Evolutionary conservation across 1,140 invertebrate species (phyloP).

Genomic region (Globodera ellingtonae): DNA sequence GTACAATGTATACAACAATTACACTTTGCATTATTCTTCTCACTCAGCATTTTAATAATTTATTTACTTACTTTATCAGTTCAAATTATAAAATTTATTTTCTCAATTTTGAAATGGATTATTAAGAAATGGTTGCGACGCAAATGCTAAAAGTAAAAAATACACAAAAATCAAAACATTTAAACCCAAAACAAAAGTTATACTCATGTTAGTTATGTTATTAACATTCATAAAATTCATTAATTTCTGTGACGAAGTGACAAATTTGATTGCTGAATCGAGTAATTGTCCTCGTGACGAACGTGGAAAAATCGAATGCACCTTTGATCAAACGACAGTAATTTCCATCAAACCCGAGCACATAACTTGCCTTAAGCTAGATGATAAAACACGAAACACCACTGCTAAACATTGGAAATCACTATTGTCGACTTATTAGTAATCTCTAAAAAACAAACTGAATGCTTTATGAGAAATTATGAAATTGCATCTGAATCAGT

Average conservation of each 20-base stretch:
- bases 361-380: background rate
- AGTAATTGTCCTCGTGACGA: background rate
- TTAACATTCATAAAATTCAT: background rate
- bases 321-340: background rate
- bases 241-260: background rate
- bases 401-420: background rate
- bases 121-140: background rate
- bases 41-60: background rate
- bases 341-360: background rate
- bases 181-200: background rate
- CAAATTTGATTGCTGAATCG: background rate
- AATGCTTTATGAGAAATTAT: background rate
- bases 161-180: background rate
- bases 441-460: background rate
- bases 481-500: background rate
- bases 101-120: background rate
- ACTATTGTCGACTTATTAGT: background rate
- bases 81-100: background rate
- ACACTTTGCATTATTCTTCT: background rate
- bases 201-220: background rate
- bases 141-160: background rate
- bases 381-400: background rate
- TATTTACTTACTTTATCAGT: background rate
- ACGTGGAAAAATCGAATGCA: background rate
- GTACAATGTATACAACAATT: background rate